Evolutionary conservation across 2,888 invertebrate genomes (phyloP), one percentile per base, ranked within the genome.

Genomic region (Cerastis leucographa): DNA sequence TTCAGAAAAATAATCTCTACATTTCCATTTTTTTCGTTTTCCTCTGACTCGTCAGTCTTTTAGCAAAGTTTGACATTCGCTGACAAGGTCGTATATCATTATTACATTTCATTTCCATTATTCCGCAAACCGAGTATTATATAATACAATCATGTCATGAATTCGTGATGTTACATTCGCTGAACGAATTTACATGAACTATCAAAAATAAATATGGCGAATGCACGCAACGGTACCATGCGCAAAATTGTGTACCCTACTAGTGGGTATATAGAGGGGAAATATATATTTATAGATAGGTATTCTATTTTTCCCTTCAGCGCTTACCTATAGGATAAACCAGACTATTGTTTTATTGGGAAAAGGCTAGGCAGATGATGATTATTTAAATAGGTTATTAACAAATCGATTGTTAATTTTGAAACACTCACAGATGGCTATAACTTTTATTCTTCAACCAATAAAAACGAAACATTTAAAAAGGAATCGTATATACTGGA

Each of bases 141-240:
- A 59, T 76, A 87, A 74, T 46, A 86, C 40, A 29, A 65, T 82
- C 67, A 61, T 87, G 88, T 88, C 90, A 89, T 59, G 59, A 59
- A 59, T 8, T 29, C 59, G 59, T 89, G 91, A 91, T 87, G 85
- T 87, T 87, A 89, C 62, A 54, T 87, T 86, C 78, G 82, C 89
- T 88, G 17, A 86, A 89, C 73, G 81, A 86, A 87, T 88, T 86
- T 89, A 83, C 78, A 65, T 75, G 75, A 80, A 70, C 64, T 66
- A 67, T 76, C 74, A 70, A 84, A 70, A 84, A 85, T 86, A 90
- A 92, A 93, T 93, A 91, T 92, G 76, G 89, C 88, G 84, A 88
- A 76, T 83, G 80, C 93, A 93, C 93, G 94, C 93, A 91, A 93
- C 70, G 71, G 69, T 75, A 77, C 51, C 25, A 70, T 62, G 68